Conservation (phyloP, 2,113 vertebrate species). For the Cromileptes altivelis region DNA sequence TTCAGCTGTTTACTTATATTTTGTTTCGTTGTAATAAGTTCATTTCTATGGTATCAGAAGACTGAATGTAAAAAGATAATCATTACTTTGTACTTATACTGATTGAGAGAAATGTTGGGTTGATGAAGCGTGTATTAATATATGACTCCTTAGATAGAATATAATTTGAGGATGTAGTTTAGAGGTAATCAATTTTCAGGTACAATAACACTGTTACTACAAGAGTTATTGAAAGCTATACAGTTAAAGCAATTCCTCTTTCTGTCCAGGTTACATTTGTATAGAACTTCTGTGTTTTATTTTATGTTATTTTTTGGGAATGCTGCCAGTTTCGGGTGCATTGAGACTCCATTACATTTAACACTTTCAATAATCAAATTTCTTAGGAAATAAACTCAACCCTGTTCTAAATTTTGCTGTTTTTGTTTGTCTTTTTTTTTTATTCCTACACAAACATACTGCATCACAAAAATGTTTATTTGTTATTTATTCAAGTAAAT, state of each 20-base stretch:
- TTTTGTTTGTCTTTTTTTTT: constrained; percentile 16
- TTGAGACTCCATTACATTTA: constrained; percentile 62
- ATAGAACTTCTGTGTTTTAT: constrained; percentile 33
- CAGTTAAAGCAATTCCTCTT: constrained; percentile 34
- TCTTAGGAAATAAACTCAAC: constrained; percentile 83
- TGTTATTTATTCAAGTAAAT: too few relatives aligned
- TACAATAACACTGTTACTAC: constrained; percentile 65
- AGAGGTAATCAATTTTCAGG: constrained; percentile 60
- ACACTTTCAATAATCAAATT: constrained; percentile 74
- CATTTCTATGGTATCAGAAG: constrained; percentile 62
- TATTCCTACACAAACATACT: neutral
- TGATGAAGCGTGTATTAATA: constrained; percentile 64
- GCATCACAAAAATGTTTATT: too few relatives aligned
- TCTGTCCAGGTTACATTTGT: constrained; percentile 59
- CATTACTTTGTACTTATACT: constrained; percentile 59
- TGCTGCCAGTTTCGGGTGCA: constrained; percentile 61
- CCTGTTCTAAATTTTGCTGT: constrained; percentile 42
- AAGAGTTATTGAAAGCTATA: constrained; percentile 18
- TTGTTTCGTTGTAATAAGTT: constrained; percentile 58
- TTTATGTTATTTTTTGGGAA: constrained; percentile 24
- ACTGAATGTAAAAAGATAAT: constrained; percentile 78
- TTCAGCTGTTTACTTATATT: constrained; percentile 54
- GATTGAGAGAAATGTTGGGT: constrained; percentile 32
- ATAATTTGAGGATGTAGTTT: constrained; percentile 62
- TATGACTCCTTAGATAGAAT: constrained; percentile 56